Percentiles rank a stretch among this genome's conserved stretches.
These are phyloP conservation scores for Augiades crinisus DNA, from an alignment of 2,888 invertebrate genomes.

Conservation along the genomic window DNA sequence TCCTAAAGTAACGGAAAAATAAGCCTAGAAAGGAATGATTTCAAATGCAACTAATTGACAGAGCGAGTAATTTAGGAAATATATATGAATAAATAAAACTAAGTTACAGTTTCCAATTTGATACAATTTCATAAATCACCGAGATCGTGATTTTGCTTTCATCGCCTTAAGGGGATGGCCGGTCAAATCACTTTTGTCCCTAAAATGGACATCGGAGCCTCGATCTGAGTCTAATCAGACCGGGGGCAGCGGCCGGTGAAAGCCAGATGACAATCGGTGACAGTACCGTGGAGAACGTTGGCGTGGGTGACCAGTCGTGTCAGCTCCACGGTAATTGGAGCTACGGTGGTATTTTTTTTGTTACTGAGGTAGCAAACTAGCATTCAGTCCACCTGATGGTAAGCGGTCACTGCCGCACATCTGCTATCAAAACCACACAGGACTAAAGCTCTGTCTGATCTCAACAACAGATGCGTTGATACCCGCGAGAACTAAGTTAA, in stretches of 20 bases:
- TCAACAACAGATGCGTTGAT: too few relatives aligned
- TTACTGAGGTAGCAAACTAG: too few relatives aligned
- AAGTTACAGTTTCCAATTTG: not conserved
- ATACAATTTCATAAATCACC: slow-evolving; percentile 4
- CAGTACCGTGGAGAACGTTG: too few relatives aligned
- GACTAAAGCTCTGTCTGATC: too few relatives aligned
- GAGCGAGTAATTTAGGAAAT: not conserved
- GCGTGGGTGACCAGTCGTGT: not conserved
- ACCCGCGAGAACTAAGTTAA: too few relatives aligned
- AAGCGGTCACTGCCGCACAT: too few relatives aligned
- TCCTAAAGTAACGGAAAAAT: too few relatives aligned
- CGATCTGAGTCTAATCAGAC: slow-evolving; percentile 7
- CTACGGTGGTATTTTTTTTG: too few relatives aligned
- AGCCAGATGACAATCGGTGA: slow-evolving; percentile 19
- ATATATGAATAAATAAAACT: not conserved
- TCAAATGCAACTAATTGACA: not conserved
- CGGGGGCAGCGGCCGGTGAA: slow-evolving; percentile 5
- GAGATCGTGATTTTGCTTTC: slow-evolving; percentile 8
- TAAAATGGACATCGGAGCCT: slow-evolving; percentile 14
- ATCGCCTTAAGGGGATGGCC: slow-evolving; percentile 5
- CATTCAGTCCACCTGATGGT: too few relatives aligned
- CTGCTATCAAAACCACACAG: too few relatives aligned
- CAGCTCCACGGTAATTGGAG: not conserved
- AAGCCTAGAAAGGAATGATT: too few relatives aligned
- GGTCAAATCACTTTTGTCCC: slow-evolving; percentile 17